phyloP scores from a whole-genome alignment of 2,888 invertebrate species.

The Syrphus vitripennis region DNA sequence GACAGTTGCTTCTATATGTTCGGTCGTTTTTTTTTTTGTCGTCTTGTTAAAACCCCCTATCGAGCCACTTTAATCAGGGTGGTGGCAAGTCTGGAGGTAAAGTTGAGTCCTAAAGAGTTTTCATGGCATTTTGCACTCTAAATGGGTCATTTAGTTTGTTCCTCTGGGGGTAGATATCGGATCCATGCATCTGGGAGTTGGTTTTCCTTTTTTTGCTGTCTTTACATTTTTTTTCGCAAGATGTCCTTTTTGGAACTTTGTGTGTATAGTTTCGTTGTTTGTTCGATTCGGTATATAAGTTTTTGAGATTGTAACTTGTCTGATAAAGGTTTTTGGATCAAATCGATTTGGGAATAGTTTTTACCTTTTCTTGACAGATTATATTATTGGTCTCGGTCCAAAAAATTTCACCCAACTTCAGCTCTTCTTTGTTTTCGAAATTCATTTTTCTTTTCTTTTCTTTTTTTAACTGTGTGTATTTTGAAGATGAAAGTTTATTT shows the following conservation, averaged over 20 bases:
- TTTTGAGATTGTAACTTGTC: not conserved
- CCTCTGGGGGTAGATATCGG: not conserved
- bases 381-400: conserved; percentile 50
- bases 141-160: conserved; percentile 30
- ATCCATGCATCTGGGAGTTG: conserved; percentile 8
- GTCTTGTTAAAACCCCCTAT: not conserved
- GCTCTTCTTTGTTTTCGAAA: conserved; percentile 13
- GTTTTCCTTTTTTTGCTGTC: not conserved
- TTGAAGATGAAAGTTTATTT: not conserved
- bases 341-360: conserved; percentile 27
- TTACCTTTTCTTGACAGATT: conserved; percentile 1
- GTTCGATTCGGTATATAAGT: not conserved
- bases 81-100: not conserved
- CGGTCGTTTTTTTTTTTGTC: not conserved
- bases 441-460: not conserved
- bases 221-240: not conserved
- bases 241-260: not conserved
- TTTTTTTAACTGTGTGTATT: not conserved
- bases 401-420: not conserved
- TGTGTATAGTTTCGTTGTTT: not conserved
- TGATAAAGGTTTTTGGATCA: not conserved
- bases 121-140: conserved; percentile 13
- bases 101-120: conserved; percentile 4
- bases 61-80: conserved; percentile 24
- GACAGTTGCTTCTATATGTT: conserved; percentile 18